Conservation (phyloP, 2,888 invertebrate species). For the Aricia artaxerxes region DNA sequence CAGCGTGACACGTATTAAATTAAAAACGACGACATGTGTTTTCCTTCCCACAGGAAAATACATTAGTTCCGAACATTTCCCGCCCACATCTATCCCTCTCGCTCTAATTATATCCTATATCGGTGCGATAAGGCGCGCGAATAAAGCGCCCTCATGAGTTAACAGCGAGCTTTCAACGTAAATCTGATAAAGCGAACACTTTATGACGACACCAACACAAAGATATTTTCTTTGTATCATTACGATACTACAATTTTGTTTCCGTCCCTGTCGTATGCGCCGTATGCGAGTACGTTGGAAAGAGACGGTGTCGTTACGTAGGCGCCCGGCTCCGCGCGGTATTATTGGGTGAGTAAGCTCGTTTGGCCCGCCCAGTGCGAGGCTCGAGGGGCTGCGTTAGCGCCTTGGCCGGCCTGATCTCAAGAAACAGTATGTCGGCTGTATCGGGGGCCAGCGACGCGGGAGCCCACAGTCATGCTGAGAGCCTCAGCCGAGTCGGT, state of each 20-base stretch:
- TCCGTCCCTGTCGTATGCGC: slow-evolving; percentile 48
- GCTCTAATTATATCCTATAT: slow-evolving; percentile 40
- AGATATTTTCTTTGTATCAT: slow-evolving; percentile 67
- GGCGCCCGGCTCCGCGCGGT: slow-evolving; percentile 46
- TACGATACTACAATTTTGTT: slow-evolving; percentile 47
- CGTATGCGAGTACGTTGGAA: slow-evolving; percentile 44
- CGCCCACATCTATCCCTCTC: slow-evolving; percentile 54
- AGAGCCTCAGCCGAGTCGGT: slow-evolving; percentile 74
- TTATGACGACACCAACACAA: slow-evolving; percentile 74
- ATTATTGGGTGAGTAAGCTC: slow-evolving; percentile 73
- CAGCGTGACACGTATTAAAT: slow-evolving; percentile 79
- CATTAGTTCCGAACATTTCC: slow-evolving; percentile 76
- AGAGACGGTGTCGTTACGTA: slow-evolving; percentile 49
- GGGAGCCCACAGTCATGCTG: slow-evolving; percentile 80
- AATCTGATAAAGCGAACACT: slow-evolving; percentile 78
- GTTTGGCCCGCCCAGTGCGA: slow-evolving; percentile 66
- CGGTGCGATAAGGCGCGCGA: slow-evolving; percentile 51
- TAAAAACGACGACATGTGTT: slow-evolving; percentile 80
- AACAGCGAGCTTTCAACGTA: slow-evolving; percentile 78
- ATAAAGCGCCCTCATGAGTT: slow-evolving; percentile 70
- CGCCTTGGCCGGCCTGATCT: slow-evolving; percentile 60
- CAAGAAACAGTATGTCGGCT: slow-evolving; percentile 76
- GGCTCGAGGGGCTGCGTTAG: slow-evolving; percentile 68
- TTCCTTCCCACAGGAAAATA: slow-evolving; percentile 80
- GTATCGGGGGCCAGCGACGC: slow-evolving; percentile 75